Conservation (phyloP, 2,113 vertebrate species). For the Prionailurus viverrinus region DNA sequence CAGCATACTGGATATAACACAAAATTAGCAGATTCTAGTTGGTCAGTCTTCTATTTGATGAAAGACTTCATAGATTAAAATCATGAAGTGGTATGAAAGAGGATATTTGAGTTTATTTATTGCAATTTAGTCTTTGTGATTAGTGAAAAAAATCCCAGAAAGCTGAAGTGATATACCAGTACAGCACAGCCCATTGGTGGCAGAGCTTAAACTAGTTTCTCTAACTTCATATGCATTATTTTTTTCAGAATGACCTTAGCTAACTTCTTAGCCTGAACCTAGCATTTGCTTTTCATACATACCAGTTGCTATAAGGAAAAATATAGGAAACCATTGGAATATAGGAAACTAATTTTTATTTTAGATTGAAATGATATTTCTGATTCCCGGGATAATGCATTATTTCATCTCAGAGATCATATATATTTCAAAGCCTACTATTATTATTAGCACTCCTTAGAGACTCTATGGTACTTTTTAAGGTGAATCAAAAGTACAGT, state of each 20-base stretch:
- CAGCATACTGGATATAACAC: not conserved
- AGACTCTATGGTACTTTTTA: not conserved
- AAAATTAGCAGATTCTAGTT: not conserved
- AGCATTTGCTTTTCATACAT: not conserved
- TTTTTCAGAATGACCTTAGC: not conserved
- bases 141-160: not conserved
- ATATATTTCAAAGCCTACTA: constrained; percentile 9
- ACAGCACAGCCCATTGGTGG: not conserved
- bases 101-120: not conserved
- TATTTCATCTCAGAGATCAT: not conserved
- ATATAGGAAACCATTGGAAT: not conserved
- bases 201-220: not conserved
- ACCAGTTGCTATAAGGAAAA: not conserved
- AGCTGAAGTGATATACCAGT: not conserved
- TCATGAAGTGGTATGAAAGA: not conserved
- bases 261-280: not conserved
- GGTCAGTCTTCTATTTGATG: not conserved
- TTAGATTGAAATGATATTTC: not conserved
- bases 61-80: not conserved
- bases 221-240: not conserved
- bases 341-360: not conserved
- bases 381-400: not conserved
- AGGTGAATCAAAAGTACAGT: not conserved
- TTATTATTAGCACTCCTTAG: not conserved
- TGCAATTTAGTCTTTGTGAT: not conserved